Base-by-base conservation (phyloP, 2,113 vertebrate genomes). In the Pavo muticus region DNA sequence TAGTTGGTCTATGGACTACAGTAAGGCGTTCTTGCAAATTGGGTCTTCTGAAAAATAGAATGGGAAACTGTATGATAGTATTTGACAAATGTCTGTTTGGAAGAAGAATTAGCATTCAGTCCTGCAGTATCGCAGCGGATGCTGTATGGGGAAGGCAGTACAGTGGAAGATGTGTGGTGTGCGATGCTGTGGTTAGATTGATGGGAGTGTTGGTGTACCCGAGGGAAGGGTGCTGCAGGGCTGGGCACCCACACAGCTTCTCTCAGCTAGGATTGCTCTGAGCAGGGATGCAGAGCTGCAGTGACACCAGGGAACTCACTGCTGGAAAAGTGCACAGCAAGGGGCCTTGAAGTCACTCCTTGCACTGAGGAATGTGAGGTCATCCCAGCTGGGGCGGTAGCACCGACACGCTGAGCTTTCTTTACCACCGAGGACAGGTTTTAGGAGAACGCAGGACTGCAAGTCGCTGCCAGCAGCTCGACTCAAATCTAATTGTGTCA, bases 401-500 rank as follows among this genome's bases (percentile, higher is more conserved):
- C 25, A 1, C 39, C 24, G 74, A 10, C 2, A 42, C 48, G 74
- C 83, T 77, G 83, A 9, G 48, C 1, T 74, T 65, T 8, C 56
- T 82, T 57, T 48, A 1, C 64, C 1, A 27, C 65, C 8, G 85
- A 40, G 93, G 80, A 84, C 72, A 84, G 88, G 94, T 78, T 59
- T 78, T 11, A 64, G 74, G 85, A 72, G 70, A 72, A 60, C 35
- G 86, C 88, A 47, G 7, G 65, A 4, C 56, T n/a, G 81, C 2
- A 25, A 47, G 78, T 9, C 25, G 89, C 90, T 95, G 91, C 75
- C 7, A 47, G 95, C 82, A 50, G 82, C 84, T 40, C 3, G 67
- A 76, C 91, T 16, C 95, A 80, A 2, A 17, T 20, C 87, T 85
- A 95, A 90, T 96, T 91, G 94, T 94, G 96, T 92, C 88, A 78